Evolutionary conservation across 2,888 invertebrate species (phyloP).

Genomic region (Augochlorella aurata): DNA sequence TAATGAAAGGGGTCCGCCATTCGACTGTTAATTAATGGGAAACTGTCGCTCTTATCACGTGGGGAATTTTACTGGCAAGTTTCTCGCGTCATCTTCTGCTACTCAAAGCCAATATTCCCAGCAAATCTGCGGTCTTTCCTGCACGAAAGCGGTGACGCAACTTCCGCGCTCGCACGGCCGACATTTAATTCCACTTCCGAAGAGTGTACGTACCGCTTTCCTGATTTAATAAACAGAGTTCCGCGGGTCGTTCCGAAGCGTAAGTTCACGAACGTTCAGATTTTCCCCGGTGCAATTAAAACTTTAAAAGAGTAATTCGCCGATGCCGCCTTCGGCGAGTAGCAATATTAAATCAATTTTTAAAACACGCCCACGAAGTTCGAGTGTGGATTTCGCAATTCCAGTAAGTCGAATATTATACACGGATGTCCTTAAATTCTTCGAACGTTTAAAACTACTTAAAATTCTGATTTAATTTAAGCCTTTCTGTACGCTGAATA

Average conservation of each 20-base stretch:
- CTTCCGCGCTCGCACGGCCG: neutral
- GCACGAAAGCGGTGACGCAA: neutral
- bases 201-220: neutral
- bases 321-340: neutral
- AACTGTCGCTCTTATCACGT: neutral
- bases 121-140: neutral
- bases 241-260: neutral
- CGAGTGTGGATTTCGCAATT: too few relatives aligned
- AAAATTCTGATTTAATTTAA: too few relatives aligned
- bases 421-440: too few relatives aligned
- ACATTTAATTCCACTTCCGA: neutral
- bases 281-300: conserved; percentile 1
- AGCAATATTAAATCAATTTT: too few relatives aligned
- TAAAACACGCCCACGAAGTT: too few relatives aligned
- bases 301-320: conserved; percentile 5
- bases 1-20: too few relatives aligned
- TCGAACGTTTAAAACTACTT: too few relatives aligned
- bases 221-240: conserved; percentile 6
- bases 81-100: neutral
- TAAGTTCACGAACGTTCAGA: neutral
- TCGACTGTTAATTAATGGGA: too few relatives aligned
- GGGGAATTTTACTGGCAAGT: neutral
- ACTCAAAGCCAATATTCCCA: neutral
- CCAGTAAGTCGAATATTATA: too few relatives aligned
- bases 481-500: too few relatives aligned